Base-by-base conservation (phyloP, 2,797 vertebrate species). In the Ambastaia sidthimunki region DNA sequence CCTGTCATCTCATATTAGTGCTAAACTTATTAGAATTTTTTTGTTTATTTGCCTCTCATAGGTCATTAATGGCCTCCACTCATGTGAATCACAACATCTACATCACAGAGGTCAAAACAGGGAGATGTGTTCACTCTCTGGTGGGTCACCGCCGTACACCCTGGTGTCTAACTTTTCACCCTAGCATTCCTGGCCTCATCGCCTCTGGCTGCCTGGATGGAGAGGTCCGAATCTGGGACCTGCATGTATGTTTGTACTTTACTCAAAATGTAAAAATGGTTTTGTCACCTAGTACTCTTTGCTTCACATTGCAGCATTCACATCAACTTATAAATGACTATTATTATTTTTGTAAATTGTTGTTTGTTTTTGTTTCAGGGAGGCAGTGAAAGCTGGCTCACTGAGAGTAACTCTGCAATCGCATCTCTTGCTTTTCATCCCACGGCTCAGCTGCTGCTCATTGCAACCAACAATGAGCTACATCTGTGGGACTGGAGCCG, bases 401-500 rank as follows among this genome's bases (percentile, higher is more conserved):
- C 97, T 0, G 97, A 99, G 67, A 98, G 96, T 89, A 98, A 99
- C 78, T 96, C 97, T 3, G 96, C 97, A 82, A 98, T 99, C n/a
- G 97, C 97, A 0, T 99, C 97, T 0, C 89, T 99, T 90, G 96
- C 97, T 90, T 99, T 99, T 88, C 97, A 98, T 86, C 97, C 97
- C 15, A 98, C 96, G 0, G 96, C 96, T 87, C 97, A 99, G 91
- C 96, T 99, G 5, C 90, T 99, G 21, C 92, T 99, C 28, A 98
- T 99, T 71, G 97, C 97, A 85, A 99, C 97, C 85, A 97, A 96
- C 91, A 98, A 97, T 3, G 97, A 99, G 91, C 94, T 99, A 25
- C 97, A 98, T 80, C 98, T 99, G 88, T 99, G 97, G 97, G 97
- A 99, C 88, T 99, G 97, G 97, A 99, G 97, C 87, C 95, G 97